Evolutionary conservation across 2,113 vertebrate species (phyloP).

Genomic region (Pithys albifrons): DNA sequence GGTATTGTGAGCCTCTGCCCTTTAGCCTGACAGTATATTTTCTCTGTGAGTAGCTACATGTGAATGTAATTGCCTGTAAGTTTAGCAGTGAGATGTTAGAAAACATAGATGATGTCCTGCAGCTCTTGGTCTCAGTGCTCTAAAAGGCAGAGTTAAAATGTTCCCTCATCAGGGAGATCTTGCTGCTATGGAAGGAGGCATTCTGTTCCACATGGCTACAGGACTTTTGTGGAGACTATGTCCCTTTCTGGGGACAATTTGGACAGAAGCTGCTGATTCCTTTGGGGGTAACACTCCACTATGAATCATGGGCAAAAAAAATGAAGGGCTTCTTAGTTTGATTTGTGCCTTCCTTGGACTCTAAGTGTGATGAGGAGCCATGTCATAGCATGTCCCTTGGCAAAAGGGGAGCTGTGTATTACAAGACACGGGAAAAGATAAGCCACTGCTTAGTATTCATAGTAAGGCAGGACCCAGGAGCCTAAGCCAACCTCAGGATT

Average conservation of each 20-base stretch:
- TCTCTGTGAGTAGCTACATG: neutral
- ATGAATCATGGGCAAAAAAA: neutral
- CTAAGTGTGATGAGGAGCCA: neutral
- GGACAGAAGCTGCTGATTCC: neutral
- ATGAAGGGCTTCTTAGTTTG: neutral
- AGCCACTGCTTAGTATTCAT: neutral
- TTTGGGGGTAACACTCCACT: neutral
- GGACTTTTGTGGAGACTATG: neutral
- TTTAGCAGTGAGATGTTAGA: neutral
- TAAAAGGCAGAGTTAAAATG: neutral
- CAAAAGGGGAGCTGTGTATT: neutral
- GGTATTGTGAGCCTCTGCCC: neutral
- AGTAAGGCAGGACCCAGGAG: neutral
- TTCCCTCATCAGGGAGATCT: neutral
- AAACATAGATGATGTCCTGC: neutral
- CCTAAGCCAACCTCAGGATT: neutral
- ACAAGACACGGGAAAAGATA: neutral
- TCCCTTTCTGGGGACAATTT: neutral
- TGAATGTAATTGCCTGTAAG: neutral
- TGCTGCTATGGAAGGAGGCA: neutral
- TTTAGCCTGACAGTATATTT: neutral
- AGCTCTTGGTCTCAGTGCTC: neutral
- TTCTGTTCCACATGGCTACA: neutral
- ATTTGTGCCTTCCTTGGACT: neutral
- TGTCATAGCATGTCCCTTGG: neutral